A percentile compares a stretch with the other conserved stretches of the same genome.
Conservation (phyloP, 2,797 vertebrate species). For the Malurus splendens region DNA sequence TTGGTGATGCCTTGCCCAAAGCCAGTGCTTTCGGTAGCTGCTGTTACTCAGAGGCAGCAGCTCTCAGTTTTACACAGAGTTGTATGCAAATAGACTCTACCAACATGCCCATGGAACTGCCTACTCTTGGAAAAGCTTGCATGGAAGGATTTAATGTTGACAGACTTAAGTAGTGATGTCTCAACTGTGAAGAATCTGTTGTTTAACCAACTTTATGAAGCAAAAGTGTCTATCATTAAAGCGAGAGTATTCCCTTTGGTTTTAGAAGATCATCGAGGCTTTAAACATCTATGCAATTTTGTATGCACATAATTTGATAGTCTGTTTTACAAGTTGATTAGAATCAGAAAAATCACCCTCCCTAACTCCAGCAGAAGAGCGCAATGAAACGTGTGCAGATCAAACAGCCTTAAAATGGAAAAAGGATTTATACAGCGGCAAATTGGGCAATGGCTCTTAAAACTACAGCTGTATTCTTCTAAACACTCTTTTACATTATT, state of each 20-base stretch:
- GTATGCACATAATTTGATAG: not conserved
- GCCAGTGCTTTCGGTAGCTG: not conserved
- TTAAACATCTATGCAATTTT: constrained; percentile 12
- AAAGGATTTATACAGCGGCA: not conserved
- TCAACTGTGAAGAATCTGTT: constrained; percentile 62
- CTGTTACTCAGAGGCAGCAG: not conserved
- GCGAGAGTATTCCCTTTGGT: not conserved
- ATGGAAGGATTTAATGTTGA: constrained; percentile 60
- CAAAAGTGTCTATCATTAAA: constrained; percentile 33
- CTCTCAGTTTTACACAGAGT: constrained; percentile 20
- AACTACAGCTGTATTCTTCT: not conserved
- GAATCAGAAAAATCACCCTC: constrained; percentile 12
- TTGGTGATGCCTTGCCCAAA: not conserved
- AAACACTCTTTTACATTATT: not conserved
- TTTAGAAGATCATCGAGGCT: not conserved
- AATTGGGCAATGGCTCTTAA: not conserved
- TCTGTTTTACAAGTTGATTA: constrained; percentile 32
- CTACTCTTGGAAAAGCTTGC: constrained; percentile 61
- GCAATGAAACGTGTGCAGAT: not conserved
- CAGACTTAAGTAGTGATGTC: constrained; percentile 53
- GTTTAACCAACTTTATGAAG: constrained; percentile 53
- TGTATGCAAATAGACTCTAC: constrained; percentile 49
- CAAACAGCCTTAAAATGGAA: constrained; percentile 23
- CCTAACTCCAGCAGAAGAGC: not conserved
- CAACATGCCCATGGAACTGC: constrained; percentile 20